phyloP scores from a whole-genome alignment of 1,140 invertebrate species.

The Lethrus apterus region DNA sequence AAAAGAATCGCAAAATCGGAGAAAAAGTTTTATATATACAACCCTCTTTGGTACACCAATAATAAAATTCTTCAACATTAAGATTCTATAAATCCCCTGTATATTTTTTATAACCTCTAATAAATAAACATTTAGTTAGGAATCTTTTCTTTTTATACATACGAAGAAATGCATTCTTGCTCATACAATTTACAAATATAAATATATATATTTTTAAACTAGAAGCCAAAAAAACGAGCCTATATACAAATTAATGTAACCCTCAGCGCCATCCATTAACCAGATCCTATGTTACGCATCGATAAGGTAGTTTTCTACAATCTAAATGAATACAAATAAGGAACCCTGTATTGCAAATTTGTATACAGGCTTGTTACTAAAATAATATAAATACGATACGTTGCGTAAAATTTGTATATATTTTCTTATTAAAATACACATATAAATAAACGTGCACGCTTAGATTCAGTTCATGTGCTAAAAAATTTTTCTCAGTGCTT shows the following conservation, averaged over 20 bases:
- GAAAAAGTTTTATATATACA: slow-evolving; percentile 24
- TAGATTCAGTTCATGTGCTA: slow-evolving; percentile 9
- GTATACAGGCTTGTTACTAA: background rate
- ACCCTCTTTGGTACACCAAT: slow-evolving; percentile 31
- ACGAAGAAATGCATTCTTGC: slow-evolving; percentile 17
- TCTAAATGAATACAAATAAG: background rate
- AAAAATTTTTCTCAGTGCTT: slow-evolving; percentile 12
- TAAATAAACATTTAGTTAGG: slow-evolving; percentile 32
- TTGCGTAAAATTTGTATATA: slow-evolving; percentile 5
- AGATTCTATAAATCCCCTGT: slow-evolving; percentile 32
- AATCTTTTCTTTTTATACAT: slow-evolving; percentile 31
- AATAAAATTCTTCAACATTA: slow-evolving; percentile 31
- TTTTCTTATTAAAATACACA: slow-evolving; percentile 7
- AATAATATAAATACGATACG: slow-evolving; percentile 1
- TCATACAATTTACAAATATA: slow-evolving; percentile 18
- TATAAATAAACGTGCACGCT: slow-evolving; percentile 5
- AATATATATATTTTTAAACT: slow-evolving; percentile 3
- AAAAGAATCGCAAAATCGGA: slow-evolving; percentile 21
- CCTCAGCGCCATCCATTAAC: background rate
- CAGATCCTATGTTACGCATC: slow-evolving; percentile 1
- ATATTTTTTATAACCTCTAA: slow-evolving; percentile 27
- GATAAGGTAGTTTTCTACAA: background rate
- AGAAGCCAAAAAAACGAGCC: background rate
- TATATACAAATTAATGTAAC: slow-evolving; percentile 4
- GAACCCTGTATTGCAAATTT: background rate